Evolutionary conservation across 2,113 vertebrate species (phyloP).

Genomic region (Eretmochelys imbricata): DNA sequence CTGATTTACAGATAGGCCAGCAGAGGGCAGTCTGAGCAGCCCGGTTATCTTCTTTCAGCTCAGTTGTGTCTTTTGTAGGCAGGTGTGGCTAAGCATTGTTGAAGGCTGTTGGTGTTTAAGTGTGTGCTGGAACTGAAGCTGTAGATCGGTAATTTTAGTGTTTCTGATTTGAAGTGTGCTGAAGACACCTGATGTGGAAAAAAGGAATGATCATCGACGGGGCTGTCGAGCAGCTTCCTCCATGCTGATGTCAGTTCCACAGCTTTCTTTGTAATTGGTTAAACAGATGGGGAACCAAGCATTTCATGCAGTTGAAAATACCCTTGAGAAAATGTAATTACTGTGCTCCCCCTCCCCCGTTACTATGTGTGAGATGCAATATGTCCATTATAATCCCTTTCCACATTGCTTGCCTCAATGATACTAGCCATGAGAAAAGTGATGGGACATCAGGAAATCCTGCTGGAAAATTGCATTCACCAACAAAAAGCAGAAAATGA

Average conservation of each 20-base stretch:
- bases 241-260: neutral
- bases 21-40: constrained; percentile 23
- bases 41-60: neutral
- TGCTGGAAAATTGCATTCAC: neutral
- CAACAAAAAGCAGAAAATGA: neutral
- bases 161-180: neutral
- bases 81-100: neutral
- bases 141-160: neutral
- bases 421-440: neutral
- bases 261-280: neutral
- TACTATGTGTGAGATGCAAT: neutral
- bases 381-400: neutral
- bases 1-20: neutral
- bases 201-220: neutral
- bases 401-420: neutral
- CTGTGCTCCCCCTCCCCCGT: neutral
- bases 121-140: neutral
- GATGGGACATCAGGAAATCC: neutral
- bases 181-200: neutral
- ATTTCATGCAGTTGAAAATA: neutral
- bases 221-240: neutral
- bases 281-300: neutral
- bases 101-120: neutral
- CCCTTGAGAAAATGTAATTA: neutral
- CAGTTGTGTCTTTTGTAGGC: neutral